phyloP scores from a whole-genome alignment of 1,140 invertebrate genomes.

The Orchestia grillus region DNA sequence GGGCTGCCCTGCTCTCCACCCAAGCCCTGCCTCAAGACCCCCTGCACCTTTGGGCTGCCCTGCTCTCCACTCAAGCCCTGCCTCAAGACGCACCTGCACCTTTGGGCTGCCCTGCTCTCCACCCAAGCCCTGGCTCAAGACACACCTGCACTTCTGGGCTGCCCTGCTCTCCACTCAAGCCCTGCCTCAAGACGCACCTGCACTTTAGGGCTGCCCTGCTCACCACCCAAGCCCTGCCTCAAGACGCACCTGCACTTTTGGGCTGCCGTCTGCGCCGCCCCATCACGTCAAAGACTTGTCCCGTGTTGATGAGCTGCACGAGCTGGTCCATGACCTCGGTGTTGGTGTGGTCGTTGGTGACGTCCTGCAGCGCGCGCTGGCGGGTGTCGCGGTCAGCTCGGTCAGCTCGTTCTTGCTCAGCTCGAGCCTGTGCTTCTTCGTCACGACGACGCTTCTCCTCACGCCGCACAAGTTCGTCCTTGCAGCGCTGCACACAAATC shows the following conservation, averaged over 20 bases:
- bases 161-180: too few relatives aligned
- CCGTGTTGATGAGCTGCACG: slow-evolving; percentile 66
- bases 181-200: too few relatives aligned
- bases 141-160: too few relatives aligned
- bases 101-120: too few relatives aligned
- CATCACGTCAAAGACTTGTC: slow-evolving; percentile 67
- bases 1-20: too few relatives aligned
- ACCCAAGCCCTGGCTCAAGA: too few relatives aligned
- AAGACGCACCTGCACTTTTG: slow-evolving; percentile 50
- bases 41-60: too few relatives aligned
- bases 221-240: slow-evolving; percentile 29
- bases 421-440: slow-evolving; percentile 86
- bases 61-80: too few relatives aligned
- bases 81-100: too few relatives aligned
- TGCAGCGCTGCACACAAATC: slow-evolving; percentile 64
- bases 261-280: slow-evolving; percentile 72
- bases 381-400: slow-evolving; percentile 70
- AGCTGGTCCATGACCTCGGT: slow-evolving; percentile 68
- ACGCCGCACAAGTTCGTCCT: slow-evolving; percentile 85
- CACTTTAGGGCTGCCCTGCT: neutral
- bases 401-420: slow-evolving; percentile 86
- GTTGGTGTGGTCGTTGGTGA: slow-evolving; percentile 72
- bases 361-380: slow-evolving; percentile 66
- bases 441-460: slow-evolving; percentile 89
- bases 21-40: too few relatives aligned